These are phyloP conservation scores for Sandelia bainsii DNA, from an alignment of 2,797 vertebrate species.

Conservation along the genomic window DNA sequence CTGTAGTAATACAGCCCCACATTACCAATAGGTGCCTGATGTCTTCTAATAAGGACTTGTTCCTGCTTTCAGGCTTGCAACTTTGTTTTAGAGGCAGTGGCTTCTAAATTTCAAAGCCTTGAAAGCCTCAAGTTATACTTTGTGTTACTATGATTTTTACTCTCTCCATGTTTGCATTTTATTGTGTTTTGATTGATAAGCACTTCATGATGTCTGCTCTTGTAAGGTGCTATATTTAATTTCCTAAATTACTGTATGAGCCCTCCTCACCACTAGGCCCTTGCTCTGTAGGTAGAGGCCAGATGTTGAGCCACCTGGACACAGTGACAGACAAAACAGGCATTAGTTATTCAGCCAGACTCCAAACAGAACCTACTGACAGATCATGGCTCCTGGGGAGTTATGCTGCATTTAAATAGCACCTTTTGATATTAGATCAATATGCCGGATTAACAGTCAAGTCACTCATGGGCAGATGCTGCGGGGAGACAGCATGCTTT, in stretches of 20 bases:
- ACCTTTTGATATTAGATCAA: constrained; percentile 86
- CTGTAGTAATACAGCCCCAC: background rate
- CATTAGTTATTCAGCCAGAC: constrained; percentile 77
- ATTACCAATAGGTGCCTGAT: background rate
- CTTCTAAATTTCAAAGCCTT: background rate
- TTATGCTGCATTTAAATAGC: constrained; percentile 85
- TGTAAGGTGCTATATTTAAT: constrained; percentile 35
- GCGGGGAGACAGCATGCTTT: constrained; percentile 83
- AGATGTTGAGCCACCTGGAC: constrained; percentile 89
- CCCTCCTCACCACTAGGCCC: constrained; percentile 85
- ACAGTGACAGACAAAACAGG: constrained; percentile 62
- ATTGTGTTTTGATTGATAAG: background rate
- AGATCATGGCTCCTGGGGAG: constrained; percentile 74
- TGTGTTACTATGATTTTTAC: background rate
- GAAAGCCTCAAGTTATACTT: background rate
- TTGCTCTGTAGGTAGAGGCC: constrained; percentile 83
- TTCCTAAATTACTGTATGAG: constrained; percentile 79
- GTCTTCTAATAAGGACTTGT: background rate
- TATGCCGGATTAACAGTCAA: constrained; percentile 86
- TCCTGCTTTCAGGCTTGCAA: background rate
- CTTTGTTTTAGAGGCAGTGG: background rate
- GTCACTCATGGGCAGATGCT: constrained; percentile 86
- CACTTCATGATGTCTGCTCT: background rate
- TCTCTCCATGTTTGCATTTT: background rate
- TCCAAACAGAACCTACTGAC: constrained; percentile 78